These are phyloP conservation scores for Spizaetus ornatus DNA, from an alignment of 2,113 vertebrate genomes.

Conservation along the genomic window DNA sequence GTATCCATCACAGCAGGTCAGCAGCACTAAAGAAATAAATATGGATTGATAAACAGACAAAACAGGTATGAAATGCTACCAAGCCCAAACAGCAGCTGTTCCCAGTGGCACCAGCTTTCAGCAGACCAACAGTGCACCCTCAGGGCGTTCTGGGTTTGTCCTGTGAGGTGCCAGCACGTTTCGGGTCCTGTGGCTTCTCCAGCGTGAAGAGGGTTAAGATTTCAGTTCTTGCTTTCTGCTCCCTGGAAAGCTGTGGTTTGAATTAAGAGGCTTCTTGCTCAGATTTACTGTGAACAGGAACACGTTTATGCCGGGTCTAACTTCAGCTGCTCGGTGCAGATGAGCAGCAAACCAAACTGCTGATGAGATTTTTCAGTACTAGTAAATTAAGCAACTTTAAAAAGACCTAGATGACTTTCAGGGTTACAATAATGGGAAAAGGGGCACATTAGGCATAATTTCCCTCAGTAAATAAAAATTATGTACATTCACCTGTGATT, in stretches of 20 bases:
- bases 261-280: background rate
- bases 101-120: background rate
- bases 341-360: background rate
- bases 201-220: background rate
- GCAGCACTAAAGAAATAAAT: background rate
- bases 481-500: background rate
- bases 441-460: background rate
- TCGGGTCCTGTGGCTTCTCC: background rate
- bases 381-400: background rate
- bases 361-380: background rate
- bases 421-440: background rate
- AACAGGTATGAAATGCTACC: background rate
- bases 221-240: background rate
- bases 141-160: accelerated
- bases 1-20: background rate
- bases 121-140: background rate
- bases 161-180: background rate
- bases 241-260: background rate
- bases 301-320: background rate
- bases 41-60: background rate
- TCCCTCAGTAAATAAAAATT: background rate
- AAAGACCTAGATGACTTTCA: background rate
- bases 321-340: background rate
- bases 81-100: background rate
- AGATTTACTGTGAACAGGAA: background rate